phyloP scores from a whole-genome alignment of 1,140 invertebrate genomes.

The Sipha flava region DNA sequence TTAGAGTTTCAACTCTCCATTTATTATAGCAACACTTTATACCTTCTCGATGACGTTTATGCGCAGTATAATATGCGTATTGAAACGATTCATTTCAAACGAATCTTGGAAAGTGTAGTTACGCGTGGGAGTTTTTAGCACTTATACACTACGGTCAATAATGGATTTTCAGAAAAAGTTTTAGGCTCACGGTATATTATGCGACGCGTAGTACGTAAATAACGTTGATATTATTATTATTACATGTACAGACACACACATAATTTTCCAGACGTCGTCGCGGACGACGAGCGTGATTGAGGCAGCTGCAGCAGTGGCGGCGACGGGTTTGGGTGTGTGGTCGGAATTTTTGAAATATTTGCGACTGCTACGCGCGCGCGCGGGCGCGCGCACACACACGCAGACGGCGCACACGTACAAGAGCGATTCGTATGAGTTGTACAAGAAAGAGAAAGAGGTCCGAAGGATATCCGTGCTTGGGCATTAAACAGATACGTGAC shows the following conservation, averaged over 20 bases:
- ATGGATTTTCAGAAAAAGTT: no score
- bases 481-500: conserved; percentile 33
- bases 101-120: no score
- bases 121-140: no score
- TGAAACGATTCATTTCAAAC: no score
- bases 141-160: no score
- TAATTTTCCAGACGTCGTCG: neutral
- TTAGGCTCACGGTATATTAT: no score
- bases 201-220: neutral
- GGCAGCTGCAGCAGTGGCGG: neutral
- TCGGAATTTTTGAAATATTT: conserved; percentile 25
- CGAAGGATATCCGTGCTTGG: conserved; percentile 30
- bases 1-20: no score
- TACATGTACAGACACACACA: no score
- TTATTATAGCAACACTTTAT: no score
- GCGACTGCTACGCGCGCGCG: neutral
- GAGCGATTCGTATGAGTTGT: no score
- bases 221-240: neutral
- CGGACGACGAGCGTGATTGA: neutral
- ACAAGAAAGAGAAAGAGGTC: neutral
- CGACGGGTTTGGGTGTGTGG: neutral
- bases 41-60: no score
- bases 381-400: neutral
- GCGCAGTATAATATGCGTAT: no score
- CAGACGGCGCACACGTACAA: neutral